phyloP scores from a whole-genome alignment of 2,888 invertebrate species.

The Lochmaea capreae region DNA sequence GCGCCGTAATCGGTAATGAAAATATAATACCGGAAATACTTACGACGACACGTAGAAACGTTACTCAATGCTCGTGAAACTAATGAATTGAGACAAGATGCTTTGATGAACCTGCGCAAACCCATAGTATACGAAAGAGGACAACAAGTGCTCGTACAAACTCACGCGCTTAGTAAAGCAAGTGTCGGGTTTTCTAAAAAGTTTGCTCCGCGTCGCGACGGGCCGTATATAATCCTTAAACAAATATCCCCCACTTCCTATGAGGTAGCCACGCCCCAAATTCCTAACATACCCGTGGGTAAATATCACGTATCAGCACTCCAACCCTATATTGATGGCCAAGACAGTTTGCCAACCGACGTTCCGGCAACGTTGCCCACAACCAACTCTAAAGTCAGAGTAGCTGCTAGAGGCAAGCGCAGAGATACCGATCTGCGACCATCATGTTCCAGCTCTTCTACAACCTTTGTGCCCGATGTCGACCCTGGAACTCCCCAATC shows the following conservation, averaged over 20 bases:
- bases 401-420: no score
- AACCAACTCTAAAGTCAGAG: background rate
- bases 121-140: constrained; percentile 35
- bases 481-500: constrained; percentile 1
- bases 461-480: constrained; percentile 1
- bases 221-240: constrained; percentile 16
- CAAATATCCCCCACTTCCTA: no score
- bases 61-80: constrained; percentile 26
- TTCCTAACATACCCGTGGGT: background rate
- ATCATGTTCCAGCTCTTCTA: constrained; percentile 9
- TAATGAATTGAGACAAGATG: constrained; percentile 34
- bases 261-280: no score
- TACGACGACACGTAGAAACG: constrained; percentile 24
- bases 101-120: constrained; percentile 51
- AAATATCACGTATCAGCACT: constrained; percentile 26
- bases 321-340: background rate
- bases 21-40: constrained; percentile 28
- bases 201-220: constrained; percentile 23
- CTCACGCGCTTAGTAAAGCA: no score
- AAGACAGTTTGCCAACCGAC: background rate
- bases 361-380: background rate
- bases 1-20: constrained; percentile 29
- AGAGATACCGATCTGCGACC: constrained; percentile 2
- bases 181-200: no score
- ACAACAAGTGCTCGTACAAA: constrained; percentile 19